A percentile compares a stretch with the other conserved stretches of the same genome.
Evolutionary conservation across 2,888 invertebrate species (phyloP).

Genomic region (Caenorhabditis sinica): DNA sequence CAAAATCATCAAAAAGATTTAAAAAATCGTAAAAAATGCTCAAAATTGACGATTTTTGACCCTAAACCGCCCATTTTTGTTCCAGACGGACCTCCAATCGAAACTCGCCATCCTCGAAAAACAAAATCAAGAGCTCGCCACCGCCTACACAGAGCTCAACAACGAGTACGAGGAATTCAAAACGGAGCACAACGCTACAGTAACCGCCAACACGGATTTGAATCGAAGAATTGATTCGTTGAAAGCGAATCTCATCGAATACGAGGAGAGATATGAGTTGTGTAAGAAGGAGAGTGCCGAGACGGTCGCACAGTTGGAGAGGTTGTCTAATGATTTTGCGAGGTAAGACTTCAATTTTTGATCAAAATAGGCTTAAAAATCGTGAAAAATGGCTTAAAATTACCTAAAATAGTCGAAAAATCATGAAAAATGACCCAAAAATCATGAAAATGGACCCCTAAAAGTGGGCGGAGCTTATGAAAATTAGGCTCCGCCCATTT

Average conservation of each 20-base stretch:
- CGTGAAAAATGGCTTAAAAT: background rate
- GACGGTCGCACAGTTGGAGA: slow-evolving; percentile 73
- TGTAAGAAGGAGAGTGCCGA: slow-evolving; percentile 77
- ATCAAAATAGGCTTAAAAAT: background rate
- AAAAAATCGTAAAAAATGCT: background rate
- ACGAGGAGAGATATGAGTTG: slow-evolving; percentile 79
- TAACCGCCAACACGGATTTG: slow-evolving; percentile 68
- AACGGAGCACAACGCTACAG: slow-evolving; percentile 48
- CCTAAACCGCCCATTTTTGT: background rate
- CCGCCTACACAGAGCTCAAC: slow-evolving; percentile 79
- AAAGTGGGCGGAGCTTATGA: background rate
- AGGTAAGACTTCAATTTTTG: background rate
- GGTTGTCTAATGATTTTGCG: slow-evolving; percentile 73
- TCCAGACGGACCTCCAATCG: background rate
- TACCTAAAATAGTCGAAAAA: background rate
- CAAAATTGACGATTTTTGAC: too few species aligned
- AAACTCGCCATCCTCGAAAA: background rate
- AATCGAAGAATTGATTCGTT: slow-evolving; percentile 73
- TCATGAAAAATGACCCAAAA: background rate
- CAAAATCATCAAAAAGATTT: background rate
- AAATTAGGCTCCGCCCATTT: background rate
- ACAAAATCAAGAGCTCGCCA: slow-evolving; percentile 74
- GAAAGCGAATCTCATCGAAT: slow-evolving; percentile 79
- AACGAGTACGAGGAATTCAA: slow-evolving; percentile 75
- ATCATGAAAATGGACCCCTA: background rate